phyloP scores from a whole-genome alignment of 2,113 vertebrate species.

The Capreolus pygargus region DNA sequence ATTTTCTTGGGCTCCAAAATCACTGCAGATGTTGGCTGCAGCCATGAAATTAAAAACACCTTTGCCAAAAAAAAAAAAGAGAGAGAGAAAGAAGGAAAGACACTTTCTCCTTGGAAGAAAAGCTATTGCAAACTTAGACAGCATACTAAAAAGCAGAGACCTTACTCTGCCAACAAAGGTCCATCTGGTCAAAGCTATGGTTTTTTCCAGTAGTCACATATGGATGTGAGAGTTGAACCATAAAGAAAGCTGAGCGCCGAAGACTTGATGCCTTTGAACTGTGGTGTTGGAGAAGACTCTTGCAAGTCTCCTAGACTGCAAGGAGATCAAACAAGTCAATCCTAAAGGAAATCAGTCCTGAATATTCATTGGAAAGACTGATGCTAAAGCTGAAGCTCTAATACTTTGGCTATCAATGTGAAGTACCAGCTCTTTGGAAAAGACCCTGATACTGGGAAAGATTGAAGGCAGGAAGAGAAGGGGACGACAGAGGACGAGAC shows the following conservation, averaged over 20 bases:
- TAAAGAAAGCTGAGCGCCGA: background rate
- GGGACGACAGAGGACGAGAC: background rate
- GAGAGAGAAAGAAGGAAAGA: background rate
- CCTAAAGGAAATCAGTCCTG: background rate
- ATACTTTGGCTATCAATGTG: background rate
- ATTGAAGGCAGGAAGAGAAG: background rate
- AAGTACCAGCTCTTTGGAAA: background rate
- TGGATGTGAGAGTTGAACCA: background rate
- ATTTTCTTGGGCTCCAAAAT: background rate
- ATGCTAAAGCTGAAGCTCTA: background rate
- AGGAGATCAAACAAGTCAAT: background rate
- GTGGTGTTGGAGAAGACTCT: background rate
- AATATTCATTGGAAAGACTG: background rate
- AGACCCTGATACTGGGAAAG: background rate
- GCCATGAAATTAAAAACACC: background rate
- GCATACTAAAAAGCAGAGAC: background rate
- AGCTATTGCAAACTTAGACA: background rate
- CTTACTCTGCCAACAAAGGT: background rate
- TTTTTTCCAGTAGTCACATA: background rate
- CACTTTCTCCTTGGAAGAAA: background rate
- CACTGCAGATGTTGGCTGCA: background rate
- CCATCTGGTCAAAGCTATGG: background rate
- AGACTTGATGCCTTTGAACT: background rate
- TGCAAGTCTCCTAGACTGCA: background rate
- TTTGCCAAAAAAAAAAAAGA: background rate